Evolutionary conservation across 1,140 invertebrate genomes (phyloP), one percentile per base, ranked within the genome.

Genomic region (Drosophila micromelanica): DNA sequence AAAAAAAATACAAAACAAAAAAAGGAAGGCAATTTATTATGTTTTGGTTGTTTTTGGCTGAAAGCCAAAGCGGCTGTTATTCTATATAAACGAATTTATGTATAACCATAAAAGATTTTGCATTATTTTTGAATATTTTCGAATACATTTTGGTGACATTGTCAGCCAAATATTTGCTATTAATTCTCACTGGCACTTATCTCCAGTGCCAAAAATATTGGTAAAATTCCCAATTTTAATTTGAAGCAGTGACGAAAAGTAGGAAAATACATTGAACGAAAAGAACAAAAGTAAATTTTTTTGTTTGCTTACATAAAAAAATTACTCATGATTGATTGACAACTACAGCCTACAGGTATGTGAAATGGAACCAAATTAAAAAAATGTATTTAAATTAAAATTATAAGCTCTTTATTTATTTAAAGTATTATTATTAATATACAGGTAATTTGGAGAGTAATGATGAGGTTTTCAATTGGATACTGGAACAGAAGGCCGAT

Each of bases 401-500:
- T 12, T 0, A 54, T 59, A 27, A 20, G 27, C 15, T 27, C 5
- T 27, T 27, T 5, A 43, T 13, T 52, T 40, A 67, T 4, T 27
- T 48, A 40, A 49, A 68, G 12, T 46, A 9, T 54, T 49, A n/a
- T 38, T 42, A 65, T 54, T 52, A n/a, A 52, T 13, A 46, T 20
- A 87, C 93, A 98, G 97, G 97, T 84, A 96, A 97, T 93, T 94
- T 98, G 70, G 93, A 96, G 70, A 96, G 97, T 86, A 97, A 98
- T 92, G 94, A 93, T 45, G 95, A 97, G 91, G 97, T 98, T 11
- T 93, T 98, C 57, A 95, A 97, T 61, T 98, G 97, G 97, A 97
- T 98, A 94, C 94, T 97, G 49, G 95, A 96, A 90, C 97, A 98
- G 92, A 97, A 98, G 92, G 97, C 96, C 92, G 97, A 98, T 91